Evolutionary conservation across 2,888 invertebrate genomes (phyloP), one percentile per base, ranked within the genome.

Genomic region (Barypeithes pellucidus): DNA sequence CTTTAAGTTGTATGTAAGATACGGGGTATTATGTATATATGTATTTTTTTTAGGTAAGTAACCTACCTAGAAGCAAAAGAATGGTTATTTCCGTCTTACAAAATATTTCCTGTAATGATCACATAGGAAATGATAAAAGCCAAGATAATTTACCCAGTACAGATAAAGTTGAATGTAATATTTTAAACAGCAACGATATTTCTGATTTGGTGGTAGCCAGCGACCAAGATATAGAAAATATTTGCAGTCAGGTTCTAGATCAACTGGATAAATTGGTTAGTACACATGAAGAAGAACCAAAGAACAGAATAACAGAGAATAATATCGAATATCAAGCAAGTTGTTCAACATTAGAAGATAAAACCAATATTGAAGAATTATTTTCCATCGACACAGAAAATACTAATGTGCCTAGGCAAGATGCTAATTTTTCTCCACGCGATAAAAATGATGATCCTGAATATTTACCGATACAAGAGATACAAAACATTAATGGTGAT

Each of bases 361-460:
- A 39, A 39, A 39, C 39, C n/a, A 39, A 39, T 39, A 39, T 39
- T 39, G n/a, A 39, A 39, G 39, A 39, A 39, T n/a, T 39, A 39
- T 39, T 39, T 39, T 39, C 39, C 4, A 39, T n/a, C 8, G 12
- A 12, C 39, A 12, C 8, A 39, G 12, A 39, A 39, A 39, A 39
- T 39, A 12, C 39, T 12, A 39, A 39, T 39, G 39, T 1, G 39
- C 4, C 39, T n/a, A 39, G 1, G 39, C n/a, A 39, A 29, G 39
- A 39, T 12, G 39, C 39, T 39, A 39, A 39, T 39, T 12, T n/a
- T 1, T 39, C 39, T 39, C 39, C 39, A 1, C 2, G 11, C 39
- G 39, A 12, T 39, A 39, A 39, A 39, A 39, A 29, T 39, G 39
- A 39, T 39, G 39, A 39, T 39, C 39, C 39, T 39, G 39, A 39